Conservation (phyloP, 2,113 vertebrate genomes). For the Xiphophorus hellerii region DNA sequence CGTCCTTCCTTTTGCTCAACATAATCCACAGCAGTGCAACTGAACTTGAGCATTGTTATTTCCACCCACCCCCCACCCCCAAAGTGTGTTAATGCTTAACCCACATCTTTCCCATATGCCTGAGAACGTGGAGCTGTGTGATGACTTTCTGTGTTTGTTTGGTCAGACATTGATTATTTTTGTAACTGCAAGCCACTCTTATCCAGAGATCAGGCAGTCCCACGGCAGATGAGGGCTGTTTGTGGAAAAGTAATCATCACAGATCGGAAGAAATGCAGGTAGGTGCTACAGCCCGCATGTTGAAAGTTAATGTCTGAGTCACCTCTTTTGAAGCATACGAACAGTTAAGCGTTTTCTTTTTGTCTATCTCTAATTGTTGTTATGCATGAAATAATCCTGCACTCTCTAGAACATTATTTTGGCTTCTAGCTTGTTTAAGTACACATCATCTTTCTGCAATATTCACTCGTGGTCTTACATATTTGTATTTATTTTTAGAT, state of each 20-base stretch:
- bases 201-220: slow-evolving; percentile 75
- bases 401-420: slow-evolving; percentile 9
- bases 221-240: slow-evolving; percentile 53
- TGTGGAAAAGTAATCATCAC: slow-evolving; percentile 59
- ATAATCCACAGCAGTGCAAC: slow-evolving; percentile 1
- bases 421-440: slow-evolving; percentile 4
- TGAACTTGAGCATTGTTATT: slow-evolving; percentile 11
- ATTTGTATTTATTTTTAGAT: slow-evolving; percentile 15
- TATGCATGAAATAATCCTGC: slow-evolving; percentile 14
- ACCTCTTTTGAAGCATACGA: background rate
- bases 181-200: slow-evolving; percentile 19
- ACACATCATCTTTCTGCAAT: slow-evolving; percentile 16
- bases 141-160: slow-evolving; percentile 27
- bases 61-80: background rate
- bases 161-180: slow-evolving; percentile 18
- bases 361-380: background rate
- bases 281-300: slow-evolving; percentile 14
- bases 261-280: slow-evolving; percentile 72
- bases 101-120: slow-evolving; percentile 18
- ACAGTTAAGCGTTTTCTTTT: background rate
- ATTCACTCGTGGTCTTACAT: slow-evolving; percentile 35
- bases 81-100: slow-evolving; percentile 47
- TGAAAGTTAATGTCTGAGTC: background rate
- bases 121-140: slow-evolving; percentile 13
- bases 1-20: background rate